Conservation (phyloP, 2,113 vertebrate genomes). For the Mormoops blainvillei region DNA sequence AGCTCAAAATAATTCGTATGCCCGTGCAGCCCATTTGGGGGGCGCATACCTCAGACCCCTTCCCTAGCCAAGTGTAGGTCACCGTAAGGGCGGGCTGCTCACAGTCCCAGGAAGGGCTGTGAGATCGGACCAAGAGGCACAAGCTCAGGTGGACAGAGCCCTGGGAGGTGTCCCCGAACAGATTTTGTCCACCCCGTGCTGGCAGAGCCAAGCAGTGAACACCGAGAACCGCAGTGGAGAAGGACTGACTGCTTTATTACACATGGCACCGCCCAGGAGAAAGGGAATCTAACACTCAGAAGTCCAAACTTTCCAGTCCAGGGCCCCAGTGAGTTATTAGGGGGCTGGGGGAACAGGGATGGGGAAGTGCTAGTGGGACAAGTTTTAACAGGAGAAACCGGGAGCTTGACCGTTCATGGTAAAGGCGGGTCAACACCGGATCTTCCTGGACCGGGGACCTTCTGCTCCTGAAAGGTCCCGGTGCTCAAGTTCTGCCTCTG, state of each 20-base stretch:
- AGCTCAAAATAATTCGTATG: too few relatives aligned
- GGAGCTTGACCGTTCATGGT: too few relatives aligned
- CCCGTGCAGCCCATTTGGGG: too few relatives aligned
- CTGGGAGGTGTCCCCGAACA: background rate
- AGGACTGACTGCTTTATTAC: background rate
- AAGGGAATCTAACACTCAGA: background rate
- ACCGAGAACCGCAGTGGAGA: background rate
- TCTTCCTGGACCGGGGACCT: background rate
- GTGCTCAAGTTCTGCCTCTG: background rate
- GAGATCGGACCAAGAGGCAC: background rate
- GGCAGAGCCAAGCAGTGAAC: background rate
- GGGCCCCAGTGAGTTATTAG: background rate
- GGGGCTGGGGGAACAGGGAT: background rate
- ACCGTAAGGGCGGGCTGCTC: background rate
- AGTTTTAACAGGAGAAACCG: too few relatives aligned
- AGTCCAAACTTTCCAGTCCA: background rate
- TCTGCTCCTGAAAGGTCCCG: background rate
- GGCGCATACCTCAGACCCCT: background rate
- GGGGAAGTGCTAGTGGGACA: too few relatives aligned
- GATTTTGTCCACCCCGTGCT: background rate
- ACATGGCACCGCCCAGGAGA: background rate
- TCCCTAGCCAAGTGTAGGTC: background rate
- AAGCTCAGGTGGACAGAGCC: background rate
- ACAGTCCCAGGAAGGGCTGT: background rate
- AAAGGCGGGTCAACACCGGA: background rate